phyloP scores from a whole-genome alignment of 2,888 invertebrate genomes.

The Microplitis manilae region DNA sequence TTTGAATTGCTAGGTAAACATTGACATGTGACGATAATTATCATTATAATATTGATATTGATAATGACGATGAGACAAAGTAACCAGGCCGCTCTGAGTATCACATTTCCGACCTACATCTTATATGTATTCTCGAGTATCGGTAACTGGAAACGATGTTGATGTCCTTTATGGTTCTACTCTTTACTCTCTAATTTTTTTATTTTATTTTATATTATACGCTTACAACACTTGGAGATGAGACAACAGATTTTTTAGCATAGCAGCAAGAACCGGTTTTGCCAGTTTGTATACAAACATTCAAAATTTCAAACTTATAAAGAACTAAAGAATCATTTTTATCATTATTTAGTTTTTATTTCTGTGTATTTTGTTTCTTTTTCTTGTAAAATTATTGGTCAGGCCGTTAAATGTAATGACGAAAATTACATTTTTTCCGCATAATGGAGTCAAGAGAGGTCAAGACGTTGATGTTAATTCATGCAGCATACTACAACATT shows the following conservation, averaged over 20 bases:
- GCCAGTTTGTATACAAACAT: neutral
- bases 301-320: neutral
- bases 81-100: neutral
- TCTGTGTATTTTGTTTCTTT: no score
- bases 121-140: neutral
- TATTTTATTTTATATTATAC: neutral
- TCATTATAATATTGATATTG: neutral
- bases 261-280: neutral
- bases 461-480: neutral
- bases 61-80: neutral
- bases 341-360: no score
- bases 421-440: neutral
- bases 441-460: conserved; percentile 1
- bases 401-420: neutral
- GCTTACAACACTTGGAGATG: neutral
- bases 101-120: neutral
- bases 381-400: no score
- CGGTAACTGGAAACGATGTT: neutral
- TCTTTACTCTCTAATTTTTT: neutral
- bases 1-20: neutral
- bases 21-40: neutral
- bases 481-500: neutral
- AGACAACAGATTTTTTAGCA: neutral
- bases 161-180: neutral
- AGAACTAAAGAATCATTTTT: neutral